Percentiles rank a stretch among this genome's conserved stretches.
Conservation (phyloP, 2,113 vertebrate genomes). For the Elaphurus davidianus region DNA sequence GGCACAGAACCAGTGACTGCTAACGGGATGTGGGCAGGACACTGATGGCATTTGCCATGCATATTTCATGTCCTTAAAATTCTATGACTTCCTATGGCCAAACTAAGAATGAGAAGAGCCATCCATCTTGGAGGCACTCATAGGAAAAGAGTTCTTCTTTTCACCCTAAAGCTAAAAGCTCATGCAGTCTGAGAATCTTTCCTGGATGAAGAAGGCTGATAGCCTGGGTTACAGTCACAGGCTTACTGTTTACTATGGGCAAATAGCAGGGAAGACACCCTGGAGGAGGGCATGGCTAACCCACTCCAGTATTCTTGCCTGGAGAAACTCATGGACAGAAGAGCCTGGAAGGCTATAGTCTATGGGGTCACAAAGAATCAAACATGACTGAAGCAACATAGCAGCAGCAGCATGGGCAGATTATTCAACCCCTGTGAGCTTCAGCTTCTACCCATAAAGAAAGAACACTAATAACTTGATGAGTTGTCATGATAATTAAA, state of each 20-base stretch:
- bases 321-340: not conserved
- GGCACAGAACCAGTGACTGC: not conserved
- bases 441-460: not conserved
- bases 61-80: slow-evolving; percentile 41
- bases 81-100: slow-evolving; percentile 22
- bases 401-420: not conserved
- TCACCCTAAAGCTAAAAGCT: not conserved
- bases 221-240: not conserved
- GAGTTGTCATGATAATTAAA: not conserved
- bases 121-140: not conserved
- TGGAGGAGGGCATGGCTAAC: not conserved
- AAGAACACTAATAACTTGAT: not conserved
- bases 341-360: not conserved
- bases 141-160: not conserved
- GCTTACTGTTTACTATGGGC: not conserved
- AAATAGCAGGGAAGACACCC: not conserved
- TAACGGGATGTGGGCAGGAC: not conserved
- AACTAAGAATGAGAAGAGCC: not conserved
- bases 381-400: not conserved
- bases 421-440: not conserved
- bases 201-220: not conserved
- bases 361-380: not conserved
- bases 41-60: not conserved
- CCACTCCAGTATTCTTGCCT: not conserved
- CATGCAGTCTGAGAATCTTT: not conserved